Evolutionary conservation across 2,797 vertebrate genomes (phyloP).

Genomic region (Leptatherina wallacei): DNA sequence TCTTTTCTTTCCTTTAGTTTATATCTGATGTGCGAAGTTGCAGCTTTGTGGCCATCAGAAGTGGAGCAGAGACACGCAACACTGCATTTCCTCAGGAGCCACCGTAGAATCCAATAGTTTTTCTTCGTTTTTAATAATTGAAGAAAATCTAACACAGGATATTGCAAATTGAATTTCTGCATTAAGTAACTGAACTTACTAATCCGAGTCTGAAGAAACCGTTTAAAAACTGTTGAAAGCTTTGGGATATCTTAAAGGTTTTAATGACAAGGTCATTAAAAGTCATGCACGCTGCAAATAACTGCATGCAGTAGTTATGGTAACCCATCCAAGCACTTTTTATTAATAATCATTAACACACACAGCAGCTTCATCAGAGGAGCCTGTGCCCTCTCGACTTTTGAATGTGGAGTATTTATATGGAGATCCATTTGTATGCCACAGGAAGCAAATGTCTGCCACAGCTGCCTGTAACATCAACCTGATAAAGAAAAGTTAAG

Average conservation of each 20-base stretch:
- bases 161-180: slow-evolving; percentile 37
- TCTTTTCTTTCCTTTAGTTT: slow-evolving; percentile 39
- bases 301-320: slow-evolving; percentile 99
- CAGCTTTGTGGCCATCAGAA: slow-evolving; percentile 34
- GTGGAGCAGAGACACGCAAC: slow-evolving; percentile 48
- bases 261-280: slow-evolving; percentile 92
- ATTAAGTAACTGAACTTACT: slow-evolving; percentile 57
- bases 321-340: slow-evolving; percentile 99
- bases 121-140: slow-evolving; percentile 20
- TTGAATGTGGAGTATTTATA: slow-evolving; percentile 96
- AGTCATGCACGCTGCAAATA: slow-evolving; percentile 99
- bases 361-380: slow-evolving; percentile 99
- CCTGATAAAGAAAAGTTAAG: slow-evolving; percentile 95
- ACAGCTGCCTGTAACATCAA: slow-evolving; percentile 91
- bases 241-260: slow-evolving; percentile 84
- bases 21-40: slow-evolving; percentile 27
- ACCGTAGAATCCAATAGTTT: slow-evolving; percentile 64
- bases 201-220: slow-evolving; percentile 71
- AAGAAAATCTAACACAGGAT: slow-evolving; percentile 37
- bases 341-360: slow-evolving; percentile 99
- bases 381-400: slow-evolving; percentile 91
- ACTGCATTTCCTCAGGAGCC: slow-evolving; percentile 71
- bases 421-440: slow-evolving; percentile 92
- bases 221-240: slow-evolving; percentile 88
- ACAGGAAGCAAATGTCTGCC: slow-evolving; percentile 91